phyloP scores from a whole-genome alignment of 2,888 invertebrate genomes.

The Dichetophora obliterata region DNA sequence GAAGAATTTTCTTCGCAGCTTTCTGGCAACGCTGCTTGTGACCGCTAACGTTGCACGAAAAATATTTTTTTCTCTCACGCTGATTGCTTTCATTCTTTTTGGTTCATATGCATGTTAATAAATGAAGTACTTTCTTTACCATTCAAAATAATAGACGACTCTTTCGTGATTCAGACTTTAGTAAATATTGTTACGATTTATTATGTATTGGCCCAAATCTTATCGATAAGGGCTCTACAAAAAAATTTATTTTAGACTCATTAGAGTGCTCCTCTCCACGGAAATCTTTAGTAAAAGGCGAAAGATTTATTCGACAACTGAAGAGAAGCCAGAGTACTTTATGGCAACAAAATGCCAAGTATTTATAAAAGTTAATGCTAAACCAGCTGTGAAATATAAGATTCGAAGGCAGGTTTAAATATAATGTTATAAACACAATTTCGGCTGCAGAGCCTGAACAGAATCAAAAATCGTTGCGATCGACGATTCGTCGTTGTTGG shows the following conservation, averaged over 20 bases:
- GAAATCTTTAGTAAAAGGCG: slow-evolving; percentile 57
- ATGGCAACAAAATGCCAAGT: too few species aligned
- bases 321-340: slow-evolving; percentile 51
- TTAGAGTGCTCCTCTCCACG: slow-evolving; percentile 55
- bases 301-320: slow-evolving; percentile 56
- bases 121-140: too few species aligned
- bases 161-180: too few species aligned
- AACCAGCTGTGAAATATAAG: slow-evolving; percentile 7
- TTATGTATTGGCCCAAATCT: slow-evolving; percentile 15
- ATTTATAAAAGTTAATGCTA: neutral
- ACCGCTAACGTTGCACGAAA: too few species aligned
- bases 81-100: too few species aligned
- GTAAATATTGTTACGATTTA: neutral
- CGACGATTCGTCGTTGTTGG: too few species aligned
- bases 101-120: too few species aligned
- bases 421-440: neutral
- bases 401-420: neutral
- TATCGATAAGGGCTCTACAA: slow-evolving; percentile 5
- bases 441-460: neutral
- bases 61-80: too few species aligned
- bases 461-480: too few species aligned
- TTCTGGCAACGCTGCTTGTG: too few species aligned
- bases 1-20: too few species aligned
- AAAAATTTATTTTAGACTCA: slow-evolving; percentile 50
- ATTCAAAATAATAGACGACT: too few species aligned